Evolutionary conservation across 2,797 vertebrate species (phyloP).

Genomic region (Pipistrellus nathusii): DNA sequence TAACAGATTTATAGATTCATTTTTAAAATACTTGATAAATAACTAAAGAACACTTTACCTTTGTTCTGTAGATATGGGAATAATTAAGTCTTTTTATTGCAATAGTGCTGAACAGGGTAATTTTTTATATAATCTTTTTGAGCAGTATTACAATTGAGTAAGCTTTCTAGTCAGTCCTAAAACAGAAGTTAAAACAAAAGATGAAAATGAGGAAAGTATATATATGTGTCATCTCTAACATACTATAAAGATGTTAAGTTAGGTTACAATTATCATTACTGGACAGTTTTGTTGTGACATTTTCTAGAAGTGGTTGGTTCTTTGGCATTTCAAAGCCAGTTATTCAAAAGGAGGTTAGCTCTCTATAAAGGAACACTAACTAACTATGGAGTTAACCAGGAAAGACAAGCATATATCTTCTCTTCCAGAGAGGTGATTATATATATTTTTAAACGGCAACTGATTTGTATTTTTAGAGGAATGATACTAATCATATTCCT

Average conservation of each 20-base stretch:
- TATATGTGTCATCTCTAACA: background rate
- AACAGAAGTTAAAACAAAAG: background rate
- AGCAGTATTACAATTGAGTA: background rate
- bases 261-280: background rate
- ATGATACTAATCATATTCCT: background rate
- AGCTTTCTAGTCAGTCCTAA: conserved; percentile 12
- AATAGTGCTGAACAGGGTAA: background rate
- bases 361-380: conserved; percentile 33
- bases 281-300: conserved; percentile 17
- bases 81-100: background rate
- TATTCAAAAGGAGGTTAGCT: background rate
- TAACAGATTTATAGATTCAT: background rate
- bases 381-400: conserved; percentile 7
- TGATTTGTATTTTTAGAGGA: conserved; percentile 35
- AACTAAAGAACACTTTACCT: background rate
- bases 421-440: conserved; percentile 8
- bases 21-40: background rate
- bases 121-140: conserved; percentile 18
- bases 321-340: background rate
- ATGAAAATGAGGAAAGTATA: background rate
- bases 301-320: conserved; percentile 49
- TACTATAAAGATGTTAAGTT: background rate
- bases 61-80: conserved; percentile 30
- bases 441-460: background rate
- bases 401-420: conserved; percentile 29